Base-by-base conservation (phyloP, 2,888 invertebrate genomes). In the Carabus problematicus region DNA sequence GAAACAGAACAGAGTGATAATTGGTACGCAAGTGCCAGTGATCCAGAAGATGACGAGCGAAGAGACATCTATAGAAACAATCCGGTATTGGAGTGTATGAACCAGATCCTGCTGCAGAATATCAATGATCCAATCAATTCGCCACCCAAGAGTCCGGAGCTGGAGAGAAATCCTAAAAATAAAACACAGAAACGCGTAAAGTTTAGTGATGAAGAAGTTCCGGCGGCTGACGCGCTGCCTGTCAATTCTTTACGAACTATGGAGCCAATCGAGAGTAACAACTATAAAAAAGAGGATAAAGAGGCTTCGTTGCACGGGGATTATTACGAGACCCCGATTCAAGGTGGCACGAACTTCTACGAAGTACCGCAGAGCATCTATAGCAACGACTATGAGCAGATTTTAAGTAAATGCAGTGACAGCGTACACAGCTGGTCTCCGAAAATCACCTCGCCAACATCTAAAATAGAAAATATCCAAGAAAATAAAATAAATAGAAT, bases 1-100 rank as follows among this genome's bases (percentile, higher is more conserved):
- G 77, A 77, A 47, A 83, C 83, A 59, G 87, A 88, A 73, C 83
- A 85, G 4, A 88, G 85, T 75, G 91, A 91, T 75, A 91, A 91
- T 79, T 92, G 92, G 92, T 93, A 93, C 80, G 89, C 90, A 11
- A 90, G 90, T 76, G 89, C 89, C 14, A 92, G 92, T 77, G 92
- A 92, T 77, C 90, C 89, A 54, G 92, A 93, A 77, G 91, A 91
- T 73, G 87, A 89, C 72, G 88, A 89, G 68, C 86, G 88, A 18
- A 85, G 86, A 76, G 89, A 89, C 77, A 87, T 89, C 74, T 90
- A 90, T 74, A 88, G 90, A 79, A 92, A 93, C 74, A 94, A 93
- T 81, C 93, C 93, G 0, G 93, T 94, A 7, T 81, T 94, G 60
- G 93, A 94, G 80, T 93, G 93, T 77, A 93, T 94, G 73, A 93